Evolutionary conservation across 2,797 vertebrate species (phyloP).

Genomic region (Catamblyrhynchus diadema): DNA sequence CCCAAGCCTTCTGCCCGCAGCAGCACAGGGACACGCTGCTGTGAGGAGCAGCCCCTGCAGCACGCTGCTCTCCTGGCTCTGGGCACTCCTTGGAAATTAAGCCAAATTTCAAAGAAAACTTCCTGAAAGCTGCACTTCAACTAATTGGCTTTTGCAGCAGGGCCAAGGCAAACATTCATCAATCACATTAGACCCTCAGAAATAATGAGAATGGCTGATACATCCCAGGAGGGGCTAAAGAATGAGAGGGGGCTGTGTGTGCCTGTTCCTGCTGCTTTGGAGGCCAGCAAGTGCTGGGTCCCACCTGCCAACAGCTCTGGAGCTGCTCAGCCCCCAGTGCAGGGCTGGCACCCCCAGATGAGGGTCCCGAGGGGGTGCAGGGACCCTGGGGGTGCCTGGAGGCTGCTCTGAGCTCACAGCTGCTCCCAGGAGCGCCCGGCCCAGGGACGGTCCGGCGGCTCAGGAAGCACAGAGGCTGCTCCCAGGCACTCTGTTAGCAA

Average conservation of each 20-base stretch:
- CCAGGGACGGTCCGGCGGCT: not conserved
- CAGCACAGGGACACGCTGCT: rapidly evolving
- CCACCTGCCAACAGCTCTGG: not conserved
- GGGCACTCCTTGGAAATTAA: constrained; percentile 5
- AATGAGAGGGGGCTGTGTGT: not conserved
- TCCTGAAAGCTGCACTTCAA: constrained; percentile 59
- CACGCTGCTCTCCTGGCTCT: not conserved
- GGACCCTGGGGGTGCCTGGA: rapidly evolving
- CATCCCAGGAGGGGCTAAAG: not conserved
- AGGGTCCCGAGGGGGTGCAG: rapidly evolving
- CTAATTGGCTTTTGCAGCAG: constrained; percentile 38
- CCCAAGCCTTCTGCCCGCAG: not conserved
- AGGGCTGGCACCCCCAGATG: not conserved
- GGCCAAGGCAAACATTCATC: constrained; percentile 25
- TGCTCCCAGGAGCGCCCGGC: not conserved
- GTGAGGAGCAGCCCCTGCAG: not conserved
- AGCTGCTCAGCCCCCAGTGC: rapidly evolving
- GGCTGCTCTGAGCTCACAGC: rapidly evolving
- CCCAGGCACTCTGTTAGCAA: constrained; percentile 39
- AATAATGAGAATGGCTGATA: constrained; percentile 10
- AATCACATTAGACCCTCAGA: constrained; percentile 37
- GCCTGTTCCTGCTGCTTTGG: not conserved
- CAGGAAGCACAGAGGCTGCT: not conserved
- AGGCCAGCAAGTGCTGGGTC: not conserved
- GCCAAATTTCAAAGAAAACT: constrained; percentile 63